Percentiles rank a stretch among this genome's conserved stretches.
These are phyloP conservation scores for Silurus asotus DNA, from an alignment of 2,113 vertebrate species.

Conservation along the genomic window DNA sequence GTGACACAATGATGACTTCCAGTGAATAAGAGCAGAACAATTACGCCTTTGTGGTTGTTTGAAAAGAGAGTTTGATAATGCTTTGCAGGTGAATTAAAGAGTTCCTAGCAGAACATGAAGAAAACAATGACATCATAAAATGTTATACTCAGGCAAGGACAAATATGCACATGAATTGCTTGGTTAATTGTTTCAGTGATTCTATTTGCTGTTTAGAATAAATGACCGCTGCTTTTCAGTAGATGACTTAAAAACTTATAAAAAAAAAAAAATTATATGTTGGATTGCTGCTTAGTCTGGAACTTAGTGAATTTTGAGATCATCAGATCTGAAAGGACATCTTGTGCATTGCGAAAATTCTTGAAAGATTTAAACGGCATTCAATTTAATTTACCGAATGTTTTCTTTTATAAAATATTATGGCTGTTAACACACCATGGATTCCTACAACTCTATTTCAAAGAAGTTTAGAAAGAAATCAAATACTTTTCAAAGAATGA, in stretches of 20 bases:
- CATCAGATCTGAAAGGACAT: constrained; percentile 15
- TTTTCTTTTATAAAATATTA: not conserved
- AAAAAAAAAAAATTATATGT: not conserved
- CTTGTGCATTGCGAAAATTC: not conserved
- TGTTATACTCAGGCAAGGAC: constrained; percentile 29
- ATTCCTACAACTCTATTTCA: not conserved
- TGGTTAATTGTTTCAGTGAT: not conserved
- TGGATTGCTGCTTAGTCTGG: not conserved
- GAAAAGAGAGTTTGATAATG: constrained; percentile 25
- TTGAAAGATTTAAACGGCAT: not conserved
- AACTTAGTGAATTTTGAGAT: not conserved
- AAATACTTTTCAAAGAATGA: not conserved
- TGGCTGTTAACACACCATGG: not conserved
- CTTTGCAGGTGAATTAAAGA: constrained; percentile 5
- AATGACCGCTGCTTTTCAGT: not conserved
- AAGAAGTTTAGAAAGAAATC: not conserved
- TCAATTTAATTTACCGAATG: not conserved
- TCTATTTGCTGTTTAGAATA: not conserved
- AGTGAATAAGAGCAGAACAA: constrained; percentile 37
- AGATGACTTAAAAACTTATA: not conserved
- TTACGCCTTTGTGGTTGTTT: constrained; percentile 24
- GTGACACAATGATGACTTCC: not conserved
- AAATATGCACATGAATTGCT: not conserved
- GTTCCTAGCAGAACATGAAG: not conserved
- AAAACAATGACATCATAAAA: constrained; percentile 32